phyloP scores from a whole-genome alignment of 2,888 invertebrate species.

The Mallateleia sp. region DNA sequence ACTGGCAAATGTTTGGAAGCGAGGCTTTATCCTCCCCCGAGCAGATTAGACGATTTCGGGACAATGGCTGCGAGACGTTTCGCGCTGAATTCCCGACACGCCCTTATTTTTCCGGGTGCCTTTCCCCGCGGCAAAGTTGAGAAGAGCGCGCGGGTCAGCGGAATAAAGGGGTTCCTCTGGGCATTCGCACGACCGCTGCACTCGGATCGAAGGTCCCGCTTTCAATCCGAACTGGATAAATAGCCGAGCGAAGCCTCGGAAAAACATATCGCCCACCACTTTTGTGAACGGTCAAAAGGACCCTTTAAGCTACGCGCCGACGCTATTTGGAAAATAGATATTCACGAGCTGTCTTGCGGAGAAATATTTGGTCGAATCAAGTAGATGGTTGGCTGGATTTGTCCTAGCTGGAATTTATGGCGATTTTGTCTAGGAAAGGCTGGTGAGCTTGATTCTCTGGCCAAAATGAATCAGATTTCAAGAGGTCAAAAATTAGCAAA shows the following conservation, averaged over 20 bases:
- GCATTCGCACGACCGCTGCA: conserved; percentile 1
- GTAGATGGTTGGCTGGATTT: too few relatives aligned
- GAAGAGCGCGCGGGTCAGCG: too few relatives aligned
- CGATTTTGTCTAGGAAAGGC: too few relatives aligned
- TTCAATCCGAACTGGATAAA: neutral
- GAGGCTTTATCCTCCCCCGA: conserved; percentile 28
- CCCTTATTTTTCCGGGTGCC: conserved; percentile 46
- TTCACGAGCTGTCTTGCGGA: too few relatives aligned
- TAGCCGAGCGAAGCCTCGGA: conserved; percentile 14
- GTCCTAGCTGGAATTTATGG: too few relatives aligned
- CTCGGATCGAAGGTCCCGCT: neutral
- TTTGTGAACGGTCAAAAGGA: conserved; percentile 24
- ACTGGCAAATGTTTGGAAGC: conserved; percentile 37
- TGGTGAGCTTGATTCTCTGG: too few relatives aligned
- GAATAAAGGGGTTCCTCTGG: conserved; percentile 57
- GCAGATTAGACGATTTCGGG: conserved; percentile 29
- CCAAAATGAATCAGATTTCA: too few relatives aligned
- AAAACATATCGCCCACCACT: conserved; percentile 56
- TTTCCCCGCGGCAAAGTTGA: conserved; percentile 38
- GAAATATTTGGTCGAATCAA: too few relatives aligned
- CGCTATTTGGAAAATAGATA: conserved; percentile 30
- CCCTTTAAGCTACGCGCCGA: conserved; percentile 29
- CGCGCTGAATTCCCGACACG: conserved; percentile 23
- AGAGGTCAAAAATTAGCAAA: too few relatives aligned
- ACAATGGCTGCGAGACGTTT: conserved; percentile 22